phyloP scores from a whole-genome alignment of 1,140 invertebrate species.

The Mylabris phalerata region DNA sequence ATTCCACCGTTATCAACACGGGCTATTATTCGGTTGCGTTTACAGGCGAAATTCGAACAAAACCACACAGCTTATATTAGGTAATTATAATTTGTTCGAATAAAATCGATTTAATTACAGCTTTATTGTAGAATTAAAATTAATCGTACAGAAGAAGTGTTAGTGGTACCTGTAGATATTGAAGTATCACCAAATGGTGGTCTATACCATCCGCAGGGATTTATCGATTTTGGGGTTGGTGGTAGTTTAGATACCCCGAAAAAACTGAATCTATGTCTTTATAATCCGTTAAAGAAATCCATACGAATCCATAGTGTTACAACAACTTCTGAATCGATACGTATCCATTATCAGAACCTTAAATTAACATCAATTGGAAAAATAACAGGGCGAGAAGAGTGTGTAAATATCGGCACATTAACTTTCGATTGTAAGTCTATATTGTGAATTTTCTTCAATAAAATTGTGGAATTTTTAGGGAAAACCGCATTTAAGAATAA shows the following conservation, averaged over 20 bases:
- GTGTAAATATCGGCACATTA: constrained; percentile 61
- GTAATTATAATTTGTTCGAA: constrained; percentile 33
- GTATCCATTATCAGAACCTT: constrained; percentile 53
- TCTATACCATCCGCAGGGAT: constrained; percentile 67
- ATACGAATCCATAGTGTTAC: constrained; percentile 61
- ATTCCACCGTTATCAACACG: constrained; percentile 86
- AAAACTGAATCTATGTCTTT: constrained; percentile 56
- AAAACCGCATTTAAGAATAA: constrained; percentile 49
- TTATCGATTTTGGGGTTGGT: constrained; percentile 78
- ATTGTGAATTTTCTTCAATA: not conserved
- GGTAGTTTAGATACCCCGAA: constrained; percentile 61
- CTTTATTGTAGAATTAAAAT: constrained; percentile 55
- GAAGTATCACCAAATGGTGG: constrained; percentile 70
- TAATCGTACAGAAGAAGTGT: constrained; percentile 59
- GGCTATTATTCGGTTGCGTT: constrained; percentile 79
- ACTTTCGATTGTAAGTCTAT: constrained; percentile 67
- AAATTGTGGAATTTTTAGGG: constrained; percentile 41
- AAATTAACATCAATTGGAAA: constrained; percentile 58
- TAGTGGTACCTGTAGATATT: constrained; percentile 80
- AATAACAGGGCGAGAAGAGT: constrained; percentile 19
- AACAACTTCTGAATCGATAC: constrained; percentile 49
- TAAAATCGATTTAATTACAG: constrained; percentile 14
- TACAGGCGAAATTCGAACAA: constrained; percentile 63
- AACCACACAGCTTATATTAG: constrained; percentile 80
- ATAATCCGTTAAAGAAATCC: constrained; percentile 65